These are phyloP conservation scores for Talpa occidentalis DNA, from an alignment of 2,113 vertebrate species.

Conservation along the genomic window DNA sequence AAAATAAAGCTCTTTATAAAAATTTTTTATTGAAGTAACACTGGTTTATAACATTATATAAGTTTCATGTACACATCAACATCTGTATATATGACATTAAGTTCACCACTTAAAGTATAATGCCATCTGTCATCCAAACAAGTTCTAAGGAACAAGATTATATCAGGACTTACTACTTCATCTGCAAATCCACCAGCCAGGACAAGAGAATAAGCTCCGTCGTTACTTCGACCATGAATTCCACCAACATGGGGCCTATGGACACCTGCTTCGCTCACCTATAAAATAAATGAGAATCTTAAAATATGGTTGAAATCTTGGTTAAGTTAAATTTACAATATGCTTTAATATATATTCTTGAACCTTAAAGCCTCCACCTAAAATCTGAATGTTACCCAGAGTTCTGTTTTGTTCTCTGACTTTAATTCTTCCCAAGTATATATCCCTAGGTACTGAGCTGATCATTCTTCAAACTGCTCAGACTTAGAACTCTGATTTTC, in stretches of 20 bases:
- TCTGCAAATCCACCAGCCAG: conserved; percentile 98
- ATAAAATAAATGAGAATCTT: conserved; percentile 57
- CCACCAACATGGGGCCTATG: conserved; percentile 98
- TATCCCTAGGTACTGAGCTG: not conserved
- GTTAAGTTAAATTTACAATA: conserved; percentile 22
- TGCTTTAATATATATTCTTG: not conserved
- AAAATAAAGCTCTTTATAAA: too few relatives aligned
- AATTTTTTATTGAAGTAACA: not conserved
- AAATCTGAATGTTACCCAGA: not conserved
- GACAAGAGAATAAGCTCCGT: conserved; percentile 97
- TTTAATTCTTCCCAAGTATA: not conserved
- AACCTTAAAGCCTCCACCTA: not conserved
- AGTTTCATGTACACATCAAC: not conserved
- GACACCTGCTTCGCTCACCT: conserved; percentile 99
- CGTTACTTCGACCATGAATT: conserved; percentile 98
- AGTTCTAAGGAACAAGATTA: conserved; percentile 34
- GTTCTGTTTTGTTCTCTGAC: not conserved
- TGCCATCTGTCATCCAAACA: not conserved
- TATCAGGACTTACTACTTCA: conserved; percentile 95
- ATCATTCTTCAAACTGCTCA: not conserved
- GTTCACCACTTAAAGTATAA: not conserved
- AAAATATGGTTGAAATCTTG: conserved; percentile 16
- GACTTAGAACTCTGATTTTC: conserved; percentile 23
- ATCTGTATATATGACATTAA: not conserved
- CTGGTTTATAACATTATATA: not conserved